Evolutionary conservation across 2,888 invertebrate species (phyloP).

Genomic region (Copidosoma aretas): DNA sequence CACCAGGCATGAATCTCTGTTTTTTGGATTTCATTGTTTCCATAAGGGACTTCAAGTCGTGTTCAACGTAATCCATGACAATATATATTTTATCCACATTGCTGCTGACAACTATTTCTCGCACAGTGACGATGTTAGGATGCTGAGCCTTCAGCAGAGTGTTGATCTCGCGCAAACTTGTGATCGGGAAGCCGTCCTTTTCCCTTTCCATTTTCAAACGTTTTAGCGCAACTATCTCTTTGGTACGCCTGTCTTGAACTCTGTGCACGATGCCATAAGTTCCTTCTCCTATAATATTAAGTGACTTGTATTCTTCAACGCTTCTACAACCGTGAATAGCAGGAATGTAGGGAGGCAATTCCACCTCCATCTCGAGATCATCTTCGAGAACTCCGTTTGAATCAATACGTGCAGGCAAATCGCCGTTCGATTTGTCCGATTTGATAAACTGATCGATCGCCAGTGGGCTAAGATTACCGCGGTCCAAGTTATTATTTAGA

Average conservation of each 20-base stretch:
- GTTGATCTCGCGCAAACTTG: slow-evolving; percentile 97
- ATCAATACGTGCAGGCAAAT: slow-evolving; percentile 57
- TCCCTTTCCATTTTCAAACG: slow-evolving; percentile 98
- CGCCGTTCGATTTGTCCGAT: slow-evolving; percentile 60
- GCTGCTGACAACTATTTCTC: slow-evolving; percentile 84
- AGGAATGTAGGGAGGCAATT: slow-evolving; percentile 82
- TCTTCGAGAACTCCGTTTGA: slow-evolving; percentile 50
- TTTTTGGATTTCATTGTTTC: slow-evolving; percentile 97
- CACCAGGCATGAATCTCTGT: slow-evolving; percentile 69
- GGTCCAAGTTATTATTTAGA: slow-evolving; percentile 57
- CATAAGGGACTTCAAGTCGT: slow-evolving; percentile 96
- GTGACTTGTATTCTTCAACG: slow-evolving; percentile 97
- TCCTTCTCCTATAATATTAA: slow-evolving; percentile 96
- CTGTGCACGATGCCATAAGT: slow-evolving; percentile 99
- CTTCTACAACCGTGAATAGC: slow-evolving; percentile 93
- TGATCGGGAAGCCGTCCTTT: slow-evolving; percentile 98
- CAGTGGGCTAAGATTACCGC: slow-evolving; percentile 65
- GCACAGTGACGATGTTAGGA: slow-evolving; percentile 94
- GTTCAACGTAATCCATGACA: slow-evolving; percentile 99
- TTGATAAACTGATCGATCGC: slow-evolving; percentile 66
- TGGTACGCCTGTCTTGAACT: slow-evolving; percentile 80
- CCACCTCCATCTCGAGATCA: slow-evolving; percentile 60
- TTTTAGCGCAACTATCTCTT: slow-evolving; percentile 86
- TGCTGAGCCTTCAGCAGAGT: slow-evolving; percentile 96
- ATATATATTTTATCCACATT: not conserved